Conservation (phyloP, 2,797 vertebrate species). For the Anabacerthia variegaticeps region DNA sequence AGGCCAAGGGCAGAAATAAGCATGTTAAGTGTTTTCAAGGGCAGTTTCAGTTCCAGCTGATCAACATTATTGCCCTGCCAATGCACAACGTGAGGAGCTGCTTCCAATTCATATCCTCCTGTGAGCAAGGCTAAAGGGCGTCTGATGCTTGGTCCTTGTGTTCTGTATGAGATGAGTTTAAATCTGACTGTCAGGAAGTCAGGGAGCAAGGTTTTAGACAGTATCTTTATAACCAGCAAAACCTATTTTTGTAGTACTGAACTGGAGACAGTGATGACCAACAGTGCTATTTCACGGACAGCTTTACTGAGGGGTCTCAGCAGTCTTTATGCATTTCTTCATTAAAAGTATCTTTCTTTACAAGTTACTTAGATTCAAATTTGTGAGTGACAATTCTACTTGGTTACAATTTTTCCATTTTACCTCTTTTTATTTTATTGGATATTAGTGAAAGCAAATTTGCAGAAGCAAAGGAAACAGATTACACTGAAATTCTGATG, state of each 20-base stretch:
- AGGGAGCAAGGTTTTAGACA: neutral
- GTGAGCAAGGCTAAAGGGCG: neutral
- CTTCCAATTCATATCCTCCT: neutral
- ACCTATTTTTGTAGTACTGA: neutral
- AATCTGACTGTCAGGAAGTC: neutral
- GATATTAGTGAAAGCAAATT: neutral
- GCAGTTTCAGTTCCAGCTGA: neutral
- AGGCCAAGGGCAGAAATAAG: neutral
- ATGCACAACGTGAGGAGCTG: neutral
- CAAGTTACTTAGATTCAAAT: neutral
- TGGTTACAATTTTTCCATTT: neutral
- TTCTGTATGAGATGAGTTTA: neutral
- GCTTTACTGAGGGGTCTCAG: neutral
- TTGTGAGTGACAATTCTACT: neutral
- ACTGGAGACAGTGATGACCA: accelerated
- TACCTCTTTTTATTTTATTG: neutral
- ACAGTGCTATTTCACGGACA: neutral
- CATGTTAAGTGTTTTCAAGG: neutral
- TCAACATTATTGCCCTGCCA: neutral
- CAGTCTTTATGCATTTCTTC: neutral
- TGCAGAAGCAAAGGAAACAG: neutral
- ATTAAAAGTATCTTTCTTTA: neutral
- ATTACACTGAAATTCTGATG: neutral
- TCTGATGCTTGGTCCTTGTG: neutral
- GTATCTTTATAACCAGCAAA: neutral